Evolutionary conservation across 2,888 invertebrate genomes (phyloP).

Genomic region (Caenorhabditis becei): DNA sequence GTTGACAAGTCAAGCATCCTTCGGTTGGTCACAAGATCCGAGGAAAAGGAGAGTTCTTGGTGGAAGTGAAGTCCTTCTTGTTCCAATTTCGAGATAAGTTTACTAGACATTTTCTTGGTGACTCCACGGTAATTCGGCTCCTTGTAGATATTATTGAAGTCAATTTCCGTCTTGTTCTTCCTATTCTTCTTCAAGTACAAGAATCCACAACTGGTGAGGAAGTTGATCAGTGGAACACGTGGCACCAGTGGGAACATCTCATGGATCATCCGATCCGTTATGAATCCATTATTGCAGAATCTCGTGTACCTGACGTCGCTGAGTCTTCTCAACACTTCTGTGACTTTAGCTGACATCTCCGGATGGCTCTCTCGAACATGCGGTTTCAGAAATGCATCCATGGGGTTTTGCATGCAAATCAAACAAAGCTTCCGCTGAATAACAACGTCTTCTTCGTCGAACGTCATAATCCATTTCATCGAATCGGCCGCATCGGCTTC

Average conservation of each 20-base stretch:
- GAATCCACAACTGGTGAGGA: neutral
- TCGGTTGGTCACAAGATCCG: neutral
- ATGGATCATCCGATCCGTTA: neutral
- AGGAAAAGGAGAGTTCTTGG: neutral
- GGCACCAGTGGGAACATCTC: neutral
- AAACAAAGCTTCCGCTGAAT: neutral
- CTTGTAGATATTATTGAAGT: neutral
- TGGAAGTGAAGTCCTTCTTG: neutral
- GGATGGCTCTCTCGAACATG: neutral
- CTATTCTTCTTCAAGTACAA: neutral
- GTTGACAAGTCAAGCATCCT: neutral
- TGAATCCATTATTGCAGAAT: neutral
- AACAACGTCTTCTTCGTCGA: neutral
- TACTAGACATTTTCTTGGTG: neutral
- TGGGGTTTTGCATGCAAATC: constrained; percentile 8
- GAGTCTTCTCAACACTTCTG: neutral
- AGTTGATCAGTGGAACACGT: neutral
- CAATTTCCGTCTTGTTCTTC: neutral
- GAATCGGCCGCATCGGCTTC: neutral
- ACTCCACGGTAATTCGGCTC: neutral
- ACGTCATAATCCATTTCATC: neutral
- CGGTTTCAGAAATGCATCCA: neutral
- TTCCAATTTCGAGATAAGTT: neutral
- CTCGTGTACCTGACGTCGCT: constrained; percentile 12
- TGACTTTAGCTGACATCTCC: neutral